phyloP scores from a whole-genome alignment of 2,888 invertebrate species.

The Drosophila maculinotata region DNA sequence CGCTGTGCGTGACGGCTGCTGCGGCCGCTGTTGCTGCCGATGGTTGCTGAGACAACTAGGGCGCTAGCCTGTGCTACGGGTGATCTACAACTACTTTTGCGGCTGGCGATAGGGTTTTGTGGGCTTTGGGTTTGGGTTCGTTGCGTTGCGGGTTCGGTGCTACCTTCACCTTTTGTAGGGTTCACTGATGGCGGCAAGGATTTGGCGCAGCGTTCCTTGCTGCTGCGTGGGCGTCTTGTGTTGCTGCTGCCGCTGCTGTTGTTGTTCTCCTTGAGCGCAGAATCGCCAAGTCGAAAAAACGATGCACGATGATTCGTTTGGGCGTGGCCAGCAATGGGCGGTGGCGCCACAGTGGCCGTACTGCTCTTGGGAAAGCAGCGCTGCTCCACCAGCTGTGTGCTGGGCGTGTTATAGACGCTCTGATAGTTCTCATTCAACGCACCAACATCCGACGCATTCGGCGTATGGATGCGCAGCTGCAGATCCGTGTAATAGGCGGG shows the following conservation, averaged over 20 bases:
- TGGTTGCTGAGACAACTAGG: slow-evolving; percentile 44
- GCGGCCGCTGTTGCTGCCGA: slow-evolving; percentile 11
- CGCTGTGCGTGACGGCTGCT: slow-evolving; percentile 80
- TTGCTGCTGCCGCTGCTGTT: slow-evolving; percentile 20
- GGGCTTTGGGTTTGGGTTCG: slow-evolving; percentile 2
- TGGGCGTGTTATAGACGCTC: slow-evolving; percentile 83
- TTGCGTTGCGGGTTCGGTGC: slow-evolving; percentile 9
- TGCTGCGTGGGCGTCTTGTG: slow-evolving; percentile 43
- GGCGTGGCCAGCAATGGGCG: slow-evolving; percentile 55
- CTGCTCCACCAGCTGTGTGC: slow-evolving; percentile 81
- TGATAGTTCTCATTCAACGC: slow-evolving; percentile 84
- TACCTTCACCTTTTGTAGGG: slow-evolving; percentile 79
- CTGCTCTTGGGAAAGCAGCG: slow-evolving; percentile 81
- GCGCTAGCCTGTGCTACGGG: slow-evolving; percentile 71
- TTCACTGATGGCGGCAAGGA: slow-evolving; percentile 75
- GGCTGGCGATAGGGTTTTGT: slow-evolving; percentile 13
- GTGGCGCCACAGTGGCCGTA: slow-evolving; percentile 71
- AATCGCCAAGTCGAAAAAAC: slow-evolving; percentile 78
- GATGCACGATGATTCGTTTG: slow-evolving; percentile 35
- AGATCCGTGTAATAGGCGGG: slow-evolving; percentile 84
- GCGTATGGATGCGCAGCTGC: slow-evolving; percentile 82
- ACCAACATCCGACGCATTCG: slow-evolving; percentile 75
- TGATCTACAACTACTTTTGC: slow-evolving; percentile 42
- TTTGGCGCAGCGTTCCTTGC: slow-evolving; percentile 71
- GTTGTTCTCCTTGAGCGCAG: slow-evolving; percentile 56